Conservation (phyloP, 2,888 invertebrate species). For the Cephus spinipes region DNA sequence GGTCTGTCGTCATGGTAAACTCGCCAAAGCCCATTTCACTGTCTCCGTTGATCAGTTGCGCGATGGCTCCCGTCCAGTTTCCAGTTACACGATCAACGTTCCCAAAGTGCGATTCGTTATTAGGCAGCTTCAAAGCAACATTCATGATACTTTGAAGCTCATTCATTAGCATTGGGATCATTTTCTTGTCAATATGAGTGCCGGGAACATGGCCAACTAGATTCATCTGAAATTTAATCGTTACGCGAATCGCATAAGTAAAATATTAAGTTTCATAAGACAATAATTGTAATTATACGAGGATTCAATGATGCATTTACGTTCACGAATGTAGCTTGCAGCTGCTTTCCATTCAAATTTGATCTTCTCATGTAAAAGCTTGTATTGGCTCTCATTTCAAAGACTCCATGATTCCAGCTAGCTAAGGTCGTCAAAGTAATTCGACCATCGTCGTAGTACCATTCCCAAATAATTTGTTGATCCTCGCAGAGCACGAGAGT, state of each 20-base stretch:
- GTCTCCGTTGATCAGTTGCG: constrained; percentile 21
- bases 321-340: constrained; percentile 29
- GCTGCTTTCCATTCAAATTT: constrained; percentile 28
- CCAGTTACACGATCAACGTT: background rate
- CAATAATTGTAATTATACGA: too few relatives aligned
- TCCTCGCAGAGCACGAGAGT: constrained; percentile 27
- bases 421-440: background rate
- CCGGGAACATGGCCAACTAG: too few relatives aligned
- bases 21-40: constrained; percentile 38
- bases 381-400: too few relatives aligned
- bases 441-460: constrained; percentile 15
- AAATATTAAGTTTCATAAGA: too few relatives aligned
- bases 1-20: constrained; percentile 37
- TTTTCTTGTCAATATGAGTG: too few relatives aligned
- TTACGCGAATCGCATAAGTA: too few relatives aligned
- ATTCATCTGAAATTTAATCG: too few relatives aligned
- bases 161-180: too few relatives aligned
- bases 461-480: constrained; percentile 20
- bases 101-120: constrained; percentile 16
- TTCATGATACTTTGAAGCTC: too few relatives aligned
- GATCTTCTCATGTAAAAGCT: too few relatives aligned
- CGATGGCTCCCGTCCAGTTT: constrained; percentile 39
- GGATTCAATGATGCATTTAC: constrained; percentile 19
- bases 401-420: too few relatives aligned
- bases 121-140: background rate